These are phyloP conservation scores for Mimachlamys varia DNA, from an alignment of 2,888 invertebrate genomes.

Conservation along the genomic window DNA sequence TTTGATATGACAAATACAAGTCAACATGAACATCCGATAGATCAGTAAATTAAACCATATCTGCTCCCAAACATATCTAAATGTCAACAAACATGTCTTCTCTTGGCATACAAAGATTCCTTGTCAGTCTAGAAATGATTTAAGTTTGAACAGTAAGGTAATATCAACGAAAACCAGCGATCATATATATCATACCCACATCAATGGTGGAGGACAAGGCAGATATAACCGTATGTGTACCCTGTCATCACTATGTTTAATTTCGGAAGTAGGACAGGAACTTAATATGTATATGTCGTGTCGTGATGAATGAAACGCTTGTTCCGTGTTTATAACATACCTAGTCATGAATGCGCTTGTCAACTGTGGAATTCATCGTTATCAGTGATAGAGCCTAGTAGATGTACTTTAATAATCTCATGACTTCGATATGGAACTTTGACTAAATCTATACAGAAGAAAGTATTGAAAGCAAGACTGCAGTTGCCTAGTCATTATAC, in stretches of 20 bases:
- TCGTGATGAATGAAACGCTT: neutral
- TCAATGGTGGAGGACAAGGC: neutral
- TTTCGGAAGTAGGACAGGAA: neutral
- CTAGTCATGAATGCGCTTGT: neutral
- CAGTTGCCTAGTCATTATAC: neutral
- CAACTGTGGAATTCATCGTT: neutral
- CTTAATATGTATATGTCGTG: neutral
- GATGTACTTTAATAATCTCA: neutral
- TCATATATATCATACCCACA: neutral
- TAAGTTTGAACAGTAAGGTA: neutral
- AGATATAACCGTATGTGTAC: neutral
- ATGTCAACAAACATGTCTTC: neutral
- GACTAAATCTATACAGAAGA: neutral
- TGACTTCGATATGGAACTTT: neutral
- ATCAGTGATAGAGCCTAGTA: neutral
- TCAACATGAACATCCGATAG: too few species aligned
- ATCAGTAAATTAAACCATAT: too few species aligned
- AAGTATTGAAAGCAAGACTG: neutral
- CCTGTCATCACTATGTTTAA: neutral
- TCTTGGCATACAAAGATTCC: too few species aligned
- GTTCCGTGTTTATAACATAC: neutral
- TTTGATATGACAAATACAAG: too few species aligned
- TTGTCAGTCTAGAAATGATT: neutral
- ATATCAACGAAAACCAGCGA: neutral
- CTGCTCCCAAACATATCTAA: neutral